Evolutionary conservation across 2,113 vertebrate genomes (phyloP), one percentile per base, ranked within the genome.

Genomic region (Scatophagus argus): DNA sequence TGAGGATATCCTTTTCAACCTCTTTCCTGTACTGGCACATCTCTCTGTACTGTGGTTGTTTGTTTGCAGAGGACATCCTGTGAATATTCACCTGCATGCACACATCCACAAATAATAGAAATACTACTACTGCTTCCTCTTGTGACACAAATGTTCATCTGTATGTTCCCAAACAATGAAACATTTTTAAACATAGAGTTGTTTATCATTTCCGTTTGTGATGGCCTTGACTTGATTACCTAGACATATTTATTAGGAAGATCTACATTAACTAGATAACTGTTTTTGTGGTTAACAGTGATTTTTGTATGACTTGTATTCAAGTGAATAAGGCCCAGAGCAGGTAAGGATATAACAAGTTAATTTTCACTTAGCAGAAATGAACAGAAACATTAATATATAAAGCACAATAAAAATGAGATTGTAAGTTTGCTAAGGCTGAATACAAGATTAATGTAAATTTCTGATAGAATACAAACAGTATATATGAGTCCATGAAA

Each of bases 21-120:
- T 80, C 64, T 85, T 89, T 88, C 83, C 86, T 85, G 85, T 60
- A n/a, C 52, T 16, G 80, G 52, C 59, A 74, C 59, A 63, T 79
- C 71, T 74, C 61, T 73, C 63, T 44, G 54, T 49, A 25, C 61
- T 65, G 9, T 60, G 38, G 14, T 65, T 72, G 68, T 88, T 88
- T 85, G 82, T 83, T 82, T 87, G 62, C 60, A 74, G 31, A 85
- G 88, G 88, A 91, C 47, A 77, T 88, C 82, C 84, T 87, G 84
- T 74, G 63, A 79, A 87, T 73, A 74, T 78, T 59, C 70, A 87
- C 39, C 6, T 43, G 11, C 74, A 31, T 61, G 38, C 41, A 74
- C 21, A 13, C 29, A 59, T 27, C 54, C 41, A 65, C n/a, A 79
- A 82, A 79, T 71, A 74, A 74, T 79, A 38, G 43, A 79, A 71